phyloP scores from a whole-genome alignment of 2,113 vertebrate genomes.

The Peromyscus polionotus region DNA sequence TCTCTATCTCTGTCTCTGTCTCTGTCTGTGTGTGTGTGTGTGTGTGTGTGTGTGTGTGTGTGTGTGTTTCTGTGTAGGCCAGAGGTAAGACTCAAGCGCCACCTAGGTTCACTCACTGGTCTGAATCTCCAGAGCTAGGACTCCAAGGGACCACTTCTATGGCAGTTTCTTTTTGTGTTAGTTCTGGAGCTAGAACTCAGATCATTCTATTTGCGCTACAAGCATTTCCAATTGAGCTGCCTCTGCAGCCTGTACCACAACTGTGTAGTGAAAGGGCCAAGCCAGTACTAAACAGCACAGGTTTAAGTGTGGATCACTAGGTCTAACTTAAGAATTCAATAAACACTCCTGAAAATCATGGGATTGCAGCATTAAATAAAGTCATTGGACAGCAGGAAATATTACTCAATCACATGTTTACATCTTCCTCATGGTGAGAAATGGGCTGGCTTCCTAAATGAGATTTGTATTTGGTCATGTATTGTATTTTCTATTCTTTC shows the following conservation, averaged over 20 bases:
- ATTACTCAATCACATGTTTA: not conserved
- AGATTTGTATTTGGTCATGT: not conserved
- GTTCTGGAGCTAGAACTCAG: not conserved
- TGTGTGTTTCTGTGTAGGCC: not conserved
- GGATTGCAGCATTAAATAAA: not conserved
- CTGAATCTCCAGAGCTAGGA: not conserved
- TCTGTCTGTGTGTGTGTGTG: not conserved
- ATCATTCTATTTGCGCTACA: not conserved
- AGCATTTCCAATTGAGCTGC: not conserved
- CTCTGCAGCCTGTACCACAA: too few species aligned
- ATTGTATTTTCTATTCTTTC: not conserved
- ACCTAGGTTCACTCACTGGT: not conserved
- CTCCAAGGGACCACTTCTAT: not conserved
- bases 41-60: not conserved
- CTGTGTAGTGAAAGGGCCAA: not conserved
- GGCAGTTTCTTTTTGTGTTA: not conserved
- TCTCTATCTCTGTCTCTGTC: rapidly evolving
- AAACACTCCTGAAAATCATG: not conserved
- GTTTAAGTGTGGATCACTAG: not conserved
- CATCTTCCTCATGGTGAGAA: not conserved
- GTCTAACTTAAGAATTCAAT: not conserved
- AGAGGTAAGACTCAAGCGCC: not conserved
- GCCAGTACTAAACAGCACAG: not conserved
- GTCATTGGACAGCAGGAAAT: not conserved
- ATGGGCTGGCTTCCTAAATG: slow-evolving; percentile 15